A percentile compares a stretch with the other conserved stretches of the same genome.
Evolutionary conservation across 1,140 invertebrate species (phyloP).

Genomic region (Sipha flava): DNA sequence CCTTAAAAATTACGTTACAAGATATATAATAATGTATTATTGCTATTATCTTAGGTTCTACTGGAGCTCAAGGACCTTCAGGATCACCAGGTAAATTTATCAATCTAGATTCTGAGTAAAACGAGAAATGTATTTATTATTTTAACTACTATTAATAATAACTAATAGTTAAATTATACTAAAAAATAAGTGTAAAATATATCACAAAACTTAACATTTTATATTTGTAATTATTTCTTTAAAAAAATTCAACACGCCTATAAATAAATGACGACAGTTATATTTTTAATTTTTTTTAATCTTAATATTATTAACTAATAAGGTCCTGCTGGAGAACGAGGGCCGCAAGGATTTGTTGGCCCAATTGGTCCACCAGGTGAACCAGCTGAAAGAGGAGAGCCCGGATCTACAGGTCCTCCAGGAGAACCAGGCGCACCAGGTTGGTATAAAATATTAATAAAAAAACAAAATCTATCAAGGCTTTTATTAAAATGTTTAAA

Average conservation of each 20-base stretch:
- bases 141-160: too few relatives aligned
- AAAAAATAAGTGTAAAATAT: too few relatives aligned
- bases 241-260: neutral
- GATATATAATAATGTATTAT: too few relatives aligned
- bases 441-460: neutral
- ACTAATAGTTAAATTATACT: too few relatives aligned
- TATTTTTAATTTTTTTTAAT: neutral
- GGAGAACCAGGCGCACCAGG: constrained; percentile 32
- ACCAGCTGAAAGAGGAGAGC: constrained; percentile 32
- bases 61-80: neutral
- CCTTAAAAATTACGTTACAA: too few relatives aligned
- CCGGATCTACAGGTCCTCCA: constrained; percentile 17
- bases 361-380: constrained; percentile 27
- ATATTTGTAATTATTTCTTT: neutral
- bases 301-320: neutral
- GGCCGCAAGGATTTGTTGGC: constrained; percentile 20
- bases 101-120: too few relatives aligned
- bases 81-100: constrained; percentile 26
- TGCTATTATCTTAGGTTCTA: neutral
- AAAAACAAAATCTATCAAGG: neutral
- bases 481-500: neutral
- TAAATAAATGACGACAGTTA: too few relatives aligned
- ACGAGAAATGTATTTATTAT: too few relatives aligned
- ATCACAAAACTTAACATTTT: too few relatives aligned
- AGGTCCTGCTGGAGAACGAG: constrained; percentile 32